A percentile compares a stretch with the other conserved stretches of the same genome.
Conservation (phyloP, 2,113 vertebrate species). For the Nanorana parkeri region DNA sequence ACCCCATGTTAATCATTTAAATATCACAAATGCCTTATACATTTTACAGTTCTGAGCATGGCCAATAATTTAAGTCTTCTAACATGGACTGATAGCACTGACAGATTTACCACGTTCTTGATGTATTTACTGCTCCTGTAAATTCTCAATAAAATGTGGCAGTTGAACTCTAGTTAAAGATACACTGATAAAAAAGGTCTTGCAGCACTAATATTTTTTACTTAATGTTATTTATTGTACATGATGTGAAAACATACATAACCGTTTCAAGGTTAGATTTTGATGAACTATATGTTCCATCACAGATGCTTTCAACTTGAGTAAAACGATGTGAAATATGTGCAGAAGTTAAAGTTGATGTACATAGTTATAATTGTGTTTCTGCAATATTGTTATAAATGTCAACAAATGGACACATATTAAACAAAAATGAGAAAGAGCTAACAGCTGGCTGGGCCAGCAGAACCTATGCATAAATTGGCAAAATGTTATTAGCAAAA, state of each 20-base stretch:
- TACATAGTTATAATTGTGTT: too few relatives aligned
- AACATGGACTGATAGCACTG: constrained; percentile 8
- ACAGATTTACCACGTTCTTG: constrained; percentile 19
- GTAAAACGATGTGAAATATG: background rate
- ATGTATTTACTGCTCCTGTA: constrained; percentile 18
- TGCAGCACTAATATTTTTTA: too few relatives aligned
- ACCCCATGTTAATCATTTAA: background rate
- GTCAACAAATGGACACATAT: too few relatives aligned
- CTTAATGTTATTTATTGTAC: constrained; percentile 11
- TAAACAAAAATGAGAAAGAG: too few relatives aligned
- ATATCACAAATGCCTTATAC: background rate
- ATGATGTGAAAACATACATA: background rate
- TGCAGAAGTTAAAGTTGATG: too few relatives aligned
- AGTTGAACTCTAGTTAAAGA: constrained; percentile 16
- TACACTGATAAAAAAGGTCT: constrained; percentile 1
- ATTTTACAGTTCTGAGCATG: background rate
- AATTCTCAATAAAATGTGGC: constrained; percentile 33
- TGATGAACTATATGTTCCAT: background rate
- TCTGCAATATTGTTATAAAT: too few relatives aligned
- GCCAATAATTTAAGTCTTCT: background rate
- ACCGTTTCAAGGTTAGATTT: constrained; percentile 4
- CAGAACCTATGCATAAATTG: too few relatives aligned
- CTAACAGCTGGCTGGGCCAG: too few relatives aligned
- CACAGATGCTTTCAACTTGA: background rate
- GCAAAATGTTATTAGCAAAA: too few relatives aligned